phyloP scores from a whole-genome alignment of 1,140 invertebrate genomes.

The Pemphigus obesinymphae region DNA sequence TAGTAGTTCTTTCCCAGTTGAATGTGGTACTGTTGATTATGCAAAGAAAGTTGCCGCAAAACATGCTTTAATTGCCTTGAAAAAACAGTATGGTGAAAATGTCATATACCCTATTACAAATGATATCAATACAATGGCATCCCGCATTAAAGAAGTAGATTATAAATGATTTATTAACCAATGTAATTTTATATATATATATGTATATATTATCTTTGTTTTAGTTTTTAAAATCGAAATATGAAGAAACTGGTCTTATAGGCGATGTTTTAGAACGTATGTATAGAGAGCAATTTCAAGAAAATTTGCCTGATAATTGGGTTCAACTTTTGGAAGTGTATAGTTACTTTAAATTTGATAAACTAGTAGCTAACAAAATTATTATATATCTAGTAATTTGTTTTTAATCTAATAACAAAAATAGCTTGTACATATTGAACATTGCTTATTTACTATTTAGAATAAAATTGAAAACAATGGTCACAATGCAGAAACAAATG shows the following conservation, averaged over 20 bases:
- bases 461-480: background rate
- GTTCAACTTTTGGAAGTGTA: slow-evolving; percentile 10
- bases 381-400: slow-evolving; percentile 28
- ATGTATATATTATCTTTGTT: background rate
- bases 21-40: background rate
- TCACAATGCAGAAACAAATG: background rate
- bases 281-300: slow-evolving; percentile 8
- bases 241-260: background rate
- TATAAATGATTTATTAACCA: background rate
- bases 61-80: background rate
- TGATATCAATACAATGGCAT: slow-evolving; percentile 29
- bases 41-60: slow-evolving; percentile 11
- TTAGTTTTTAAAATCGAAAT: slow-evolving; percentile 5
- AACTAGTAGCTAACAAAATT: background rate
- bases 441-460: background rate
- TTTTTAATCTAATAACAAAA: background rate
- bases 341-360: slow-evolving; percentile 20
- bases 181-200: background rate
- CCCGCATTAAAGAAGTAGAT: slow-evolving; percentile 7
- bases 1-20: slow-evolving; percentile 15
- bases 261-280: slow-evolving; percentile 9
- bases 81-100: slow-evolving; percentile 24
- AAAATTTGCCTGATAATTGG: slow-evolving; percentile 26
- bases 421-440: background rate
- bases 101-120: slow-evolving; percentile 10